These are phyloP conservation scores for Spongia lamella DNA, from an alignment of 37 sponge, comb jelly and placozoan genomes.

Conservation along the genomic window DNA sequence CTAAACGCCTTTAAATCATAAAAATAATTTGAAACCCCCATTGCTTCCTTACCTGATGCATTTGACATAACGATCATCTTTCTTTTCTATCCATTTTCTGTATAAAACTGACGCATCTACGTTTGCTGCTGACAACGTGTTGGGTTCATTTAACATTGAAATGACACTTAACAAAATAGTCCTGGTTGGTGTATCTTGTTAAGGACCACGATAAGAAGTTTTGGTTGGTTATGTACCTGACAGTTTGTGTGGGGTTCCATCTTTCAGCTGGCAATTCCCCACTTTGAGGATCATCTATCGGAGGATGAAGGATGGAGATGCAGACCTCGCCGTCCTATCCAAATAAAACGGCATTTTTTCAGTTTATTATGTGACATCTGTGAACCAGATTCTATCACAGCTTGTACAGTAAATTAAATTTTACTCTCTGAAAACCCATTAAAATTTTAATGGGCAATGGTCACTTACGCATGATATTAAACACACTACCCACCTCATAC, in stretches of 20 bases:
- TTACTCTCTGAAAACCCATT: too few species aligned
- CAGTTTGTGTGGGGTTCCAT: slow-evolving; percentile 97
- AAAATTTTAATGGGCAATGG: too few species aligned
- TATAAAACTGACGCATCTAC: slow-evolving; percentile 99
- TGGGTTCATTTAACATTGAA: slow-evolving; percentile 95
- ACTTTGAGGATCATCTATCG: slow-evolving; percentile 92
- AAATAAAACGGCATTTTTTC: too few species aligned
- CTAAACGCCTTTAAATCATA: slow-evolving; percentile 34
- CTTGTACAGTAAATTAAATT: too few species aligned
- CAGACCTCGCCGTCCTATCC: slow-evolving; percentile 91
- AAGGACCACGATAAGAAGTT: too few species aligned
- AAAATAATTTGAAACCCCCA: not conserved
- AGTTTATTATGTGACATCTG: too few species aligned
- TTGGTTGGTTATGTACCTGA: slow-evolving; percentile 58
- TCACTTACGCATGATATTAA: too few species aligned
- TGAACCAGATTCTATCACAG: too few species aligned
- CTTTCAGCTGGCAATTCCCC: slow-evolving; percentile 93
- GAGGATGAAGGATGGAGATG: slow-evolving; percentile 96
- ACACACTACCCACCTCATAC: slow-evolving; percentile 61
- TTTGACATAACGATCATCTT: slow-evolving; percentile 84
- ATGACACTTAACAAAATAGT: slow-evolving; percentile 95
- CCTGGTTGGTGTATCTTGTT: slow-evolving; percentile 36
- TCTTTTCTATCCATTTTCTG: slow-evolving; percentile 87
- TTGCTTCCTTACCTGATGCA: slow-evolving; percentile 66
- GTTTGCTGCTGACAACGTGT: slow-evolving; percentile 96